Evolutionary conservation across 2,797 vertebrate genomes (phyloP).

Genomic region (Amphiprion clarkii): DNA sequence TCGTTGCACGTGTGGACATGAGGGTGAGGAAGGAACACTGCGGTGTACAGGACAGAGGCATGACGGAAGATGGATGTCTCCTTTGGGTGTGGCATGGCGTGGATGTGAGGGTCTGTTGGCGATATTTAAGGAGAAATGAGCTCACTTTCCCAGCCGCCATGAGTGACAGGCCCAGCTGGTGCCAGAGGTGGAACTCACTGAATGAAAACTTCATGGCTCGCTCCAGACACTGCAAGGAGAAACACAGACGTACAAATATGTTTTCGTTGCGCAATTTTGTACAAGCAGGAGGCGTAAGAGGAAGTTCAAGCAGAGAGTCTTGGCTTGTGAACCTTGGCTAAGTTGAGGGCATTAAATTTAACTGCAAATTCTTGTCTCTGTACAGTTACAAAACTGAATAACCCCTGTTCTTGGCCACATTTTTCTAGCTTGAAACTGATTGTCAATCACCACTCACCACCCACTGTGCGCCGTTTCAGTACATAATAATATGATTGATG

Average conservation of each 20-base stretch:
- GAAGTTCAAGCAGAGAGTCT: neutral
- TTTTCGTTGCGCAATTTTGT: neutral
- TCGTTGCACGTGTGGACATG: constrained; percentile 7
- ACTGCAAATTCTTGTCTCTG: neutral
- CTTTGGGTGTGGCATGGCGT: constrained; percentile 40
- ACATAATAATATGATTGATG: constrained; percentile 69
- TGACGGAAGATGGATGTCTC: constrained; percentile 50
- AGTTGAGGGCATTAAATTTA: neutral
- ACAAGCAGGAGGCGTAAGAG: neutral
- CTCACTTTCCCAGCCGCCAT: constrained; percentile 97
- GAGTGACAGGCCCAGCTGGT: constrained; percentile 97
- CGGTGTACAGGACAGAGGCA: constrained; percentile 18
- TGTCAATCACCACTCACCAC: constrained; percentile 60
- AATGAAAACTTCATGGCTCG: constrained; percentile 98
- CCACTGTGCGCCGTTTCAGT: constrained; percentile 47
- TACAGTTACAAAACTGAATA: constrained; percentile 16
- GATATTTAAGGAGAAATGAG: constrained; percentile 64
- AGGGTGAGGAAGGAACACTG: constrained; percentile 13
- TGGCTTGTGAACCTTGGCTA: neutral
- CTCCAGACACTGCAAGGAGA: constrained; percentile 91
- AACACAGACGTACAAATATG: constrained; percentile 21
- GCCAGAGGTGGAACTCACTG: constrained; percentile 98
- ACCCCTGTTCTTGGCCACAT: constrained; percentile 24
- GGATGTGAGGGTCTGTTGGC: constrained; percentile 12
- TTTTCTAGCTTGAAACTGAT: constrained; percentile 35